A percentile compares a stretch with the other conserved stretches of the same genome.
Conservation (phyloP, 2,113 vertebrate genomes). For the Elephas maximus region DNA sequence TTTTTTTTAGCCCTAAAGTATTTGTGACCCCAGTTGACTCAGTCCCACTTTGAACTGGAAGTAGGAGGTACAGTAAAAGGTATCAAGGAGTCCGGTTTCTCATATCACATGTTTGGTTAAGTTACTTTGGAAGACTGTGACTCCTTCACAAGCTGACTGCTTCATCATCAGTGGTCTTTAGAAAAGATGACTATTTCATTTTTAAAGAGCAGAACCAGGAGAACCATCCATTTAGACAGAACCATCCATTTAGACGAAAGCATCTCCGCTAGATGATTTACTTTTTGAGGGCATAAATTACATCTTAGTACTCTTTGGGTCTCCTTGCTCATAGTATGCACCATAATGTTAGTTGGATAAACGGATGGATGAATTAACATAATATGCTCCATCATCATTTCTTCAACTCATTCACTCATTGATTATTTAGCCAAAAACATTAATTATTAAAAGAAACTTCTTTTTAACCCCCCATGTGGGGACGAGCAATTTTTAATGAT, state of each 20-base stretch:
- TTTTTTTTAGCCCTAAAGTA: background rate
- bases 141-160: background rate
- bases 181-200: background rate
- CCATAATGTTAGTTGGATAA: background rate
- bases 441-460: background rate
- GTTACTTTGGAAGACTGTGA: background rate
- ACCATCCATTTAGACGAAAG: background rate
- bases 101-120: background rate
- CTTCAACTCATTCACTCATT: background rate
- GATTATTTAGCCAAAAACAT: background rate
- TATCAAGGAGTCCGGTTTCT: background rate
- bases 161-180: background rate
- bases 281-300: background rate
- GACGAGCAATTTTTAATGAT: background rate
- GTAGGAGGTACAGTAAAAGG: background rate
- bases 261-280: background rate
- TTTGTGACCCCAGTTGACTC: background rate
- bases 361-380: background rate
- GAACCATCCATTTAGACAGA: background rate
- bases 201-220: background rate
- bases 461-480: background rate
- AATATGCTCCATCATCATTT: background rate
- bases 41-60: background rate
- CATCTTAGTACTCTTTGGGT: background rate
- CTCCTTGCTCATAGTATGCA: background rate